These are phyloP conservation scores for Micrasema longulum DNA, from an alignment of 1,140 invertebrate genomes.

Conservation along the genomic window DNA sequence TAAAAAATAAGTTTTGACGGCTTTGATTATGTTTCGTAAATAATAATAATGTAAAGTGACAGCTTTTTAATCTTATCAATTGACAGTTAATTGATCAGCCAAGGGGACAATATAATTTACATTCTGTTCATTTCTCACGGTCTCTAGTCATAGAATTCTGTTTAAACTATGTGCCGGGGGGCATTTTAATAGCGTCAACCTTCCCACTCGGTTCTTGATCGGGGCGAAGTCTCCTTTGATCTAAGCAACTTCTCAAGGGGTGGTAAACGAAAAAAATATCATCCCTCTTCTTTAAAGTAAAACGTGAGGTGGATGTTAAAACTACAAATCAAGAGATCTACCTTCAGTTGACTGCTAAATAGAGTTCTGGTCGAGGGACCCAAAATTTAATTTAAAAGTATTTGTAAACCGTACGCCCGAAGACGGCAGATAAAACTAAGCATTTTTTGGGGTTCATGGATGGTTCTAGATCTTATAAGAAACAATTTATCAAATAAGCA, in stretches of 20 bases:
- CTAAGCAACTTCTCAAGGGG: conserved; percentile 11
- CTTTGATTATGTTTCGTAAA: no score
- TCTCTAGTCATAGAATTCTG: conserved; percentile 12
- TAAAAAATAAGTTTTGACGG: no score
- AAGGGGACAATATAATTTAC: neutral
- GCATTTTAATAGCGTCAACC: conserved; percentile 36
- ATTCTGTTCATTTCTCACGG: neutral
- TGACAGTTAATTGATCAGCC: no score
- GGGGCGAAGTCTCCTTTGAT: conserved; percentile 15
- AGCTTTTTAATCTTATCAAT: no score
- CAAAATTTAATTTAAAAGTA: no score
- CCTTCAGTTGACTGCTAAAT: conserved; percentile 2
- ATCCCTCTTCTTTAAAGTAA: conserved; percentile 40
- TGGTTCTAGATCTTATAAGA: no score
- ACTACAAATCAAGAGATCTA: conserved; percentile 47
- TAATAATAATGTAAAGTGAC: no score
- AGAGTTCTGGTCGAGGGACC: neutral
- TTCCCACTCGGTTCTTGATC: conserved; percentile 11
- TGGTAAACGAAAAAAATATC: conserved; percentile 31
- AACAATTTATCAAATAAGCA: no score
- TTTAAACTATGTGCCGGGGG: conserved; percentile 19
- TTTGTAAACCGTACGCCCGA: no score
- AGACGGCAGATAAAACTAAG: no score
- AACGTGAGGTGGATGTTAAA: conserved; percentile 44
- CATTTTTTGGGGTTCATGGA: no score